Evolutionary conservation across 2,888 invertebrate genomes (phyloP).

Genomic region (Bombylius major): DNA sequence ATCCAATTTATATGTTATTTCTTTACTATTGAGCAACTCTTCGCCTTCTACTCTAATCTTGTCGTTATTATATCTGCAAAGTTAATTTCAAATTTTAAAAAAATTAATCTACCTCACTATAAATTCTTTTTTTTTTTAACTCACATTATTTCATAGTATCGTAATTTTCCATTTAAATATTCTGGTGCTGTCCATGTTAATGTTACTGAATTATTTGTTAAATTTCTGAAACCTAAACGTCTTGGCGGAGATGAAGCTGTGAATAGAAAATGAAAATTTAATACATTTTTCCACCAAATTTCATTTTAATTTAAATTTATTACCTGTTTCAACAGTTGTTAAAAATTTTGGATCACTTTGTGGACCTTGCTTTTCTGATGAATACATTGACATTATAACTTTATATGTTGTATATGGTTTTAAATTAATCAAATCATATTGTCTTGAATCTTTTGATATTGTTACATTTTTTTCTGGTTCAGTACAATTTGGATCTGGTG

Average conservation of each 20-base stretch:
- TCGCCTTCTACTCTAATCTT: slow-evolving; percentile 1
- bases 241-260: slow-evolving; percentile 44
- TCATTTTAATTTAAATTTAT: too few species aligned
- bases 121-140: slow-evolving; percentile 12
- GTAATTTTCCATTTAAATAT: slow-evolving; percentile 59
- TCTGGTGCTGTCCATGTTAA: slow-evolving; percentile 54
- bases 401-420: slow-evolving; percentile 65
- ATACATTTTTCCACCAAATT: too few species aligned
- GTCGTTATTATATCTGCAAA: slow-evolving; percentile 11
- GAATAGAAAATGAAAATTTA: slow-evolving; percentile 9
- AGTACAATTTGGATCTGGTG: slow-evolving; percentile 29
- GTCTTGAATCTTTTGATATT: slow-evolving; percentile 19
- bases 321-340: slow-evolving; percentile 58
- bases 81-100: background rate
- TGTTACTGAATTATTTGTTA: slow-evolving; percentile 47
- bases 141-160: slow-evolving; percentile 51
- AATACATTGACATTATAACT: slow-evolving; percentile 52
- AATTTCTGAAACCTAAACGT: slow-evolving; percentile 38
- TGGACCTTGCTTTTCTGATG: slow-evolving; percentile 41
- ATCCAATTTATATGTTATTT: slow-evolving; percentile 21
- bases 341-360: slow-evolving; percentile 44
- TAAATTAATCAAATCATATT: slow-evolving; percentile 47
- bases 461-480: slow-evolving; percentile 30
- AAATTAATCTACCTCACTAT: background rate
- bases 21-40: slow-evolving; percentile 9